Percentiles rank a stretch among this genome's conserved stretches.
Conservation (phyloP, 1,140 invertebrate genomes). For the Drosophila repleta region DNA sequence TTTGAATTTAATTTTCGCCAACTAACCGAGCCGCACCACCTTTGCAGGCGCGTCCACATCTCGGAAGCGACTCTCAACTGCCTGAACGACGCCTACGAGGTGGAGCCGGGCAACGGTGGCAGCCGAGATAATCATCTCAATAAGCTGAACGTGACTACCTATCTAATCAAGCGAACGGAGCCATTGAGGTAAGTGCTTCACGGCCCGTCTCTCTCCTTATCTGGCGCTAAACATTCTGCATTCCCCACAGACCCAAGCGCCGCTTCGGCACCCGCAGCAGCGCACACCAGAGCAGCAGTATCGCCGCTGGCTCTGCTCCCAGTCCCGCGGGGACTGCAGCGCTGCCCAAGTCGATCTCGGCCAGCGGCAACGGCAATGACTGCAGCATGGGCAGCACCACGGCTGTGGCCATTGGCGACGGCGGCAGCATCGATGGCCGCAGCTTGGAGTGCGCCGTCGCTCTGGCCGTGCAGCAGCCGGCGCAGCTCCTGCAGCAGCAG, state of each 20-base stretch:
- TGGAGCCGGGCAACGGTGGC: slow-evolving; percentile 95
- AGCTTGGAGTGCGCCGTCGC: slow-evolving; percentile 64
- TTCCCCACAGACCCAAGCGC: slow-evolving; percentile 63
- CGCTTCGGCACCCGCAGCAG: slow-evolving; percentile 78
- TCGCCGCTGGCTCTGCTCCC: neutral
- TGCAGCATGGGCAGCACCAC: slow-evolving; percentile 38
- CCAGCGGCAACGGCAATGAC: slow-evolving; percentile 64
- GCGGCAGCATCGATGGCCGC: slow-evolving; percentile 62
- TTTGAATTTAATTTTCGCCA: slow-evolving; percentile 80
- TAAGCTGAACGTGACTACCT: slow-evolving; percentile 95
- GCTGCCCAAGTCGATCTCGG: slow-evolving; percentile 74
- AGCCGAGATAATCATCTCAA: slow-evolving; percentile 93
- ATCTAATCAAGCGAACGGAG: slow-evolving; percentile 94
- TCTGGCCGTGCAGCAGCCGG: slow-evolving; percentile 55
- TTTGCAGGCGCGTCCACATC: slow-evolving; percentile 93
- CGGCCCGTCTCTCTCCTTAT: neutral
- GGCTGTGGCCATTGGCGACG: slow-evolving; percentile 38
- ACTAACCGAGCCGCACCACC: slow-evolving; percentile 37
- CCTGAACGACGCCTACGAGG: slow-evolving; percentile 94
- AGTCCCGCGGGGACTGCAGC: neutral
- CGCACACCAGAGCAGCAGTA: slow-evolving; percentile 13
- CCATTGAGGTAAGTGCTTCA: slow-evolving; percentile 86
- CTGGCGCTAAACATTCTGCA: slow-evolving; percentile 14
- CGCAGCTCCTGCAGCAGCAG: slow-evolving; percentile 71
- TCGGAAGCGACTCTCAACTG: slow-evolving; percentile 93